A percentile compares a stretch with the other conserved stretches of the same genome.
These are phyloP conservation scores for Chunga burmeisteri DNA, from an alignment of 2,113 vertebrate species.

Conservation along the genomic window DNA sequence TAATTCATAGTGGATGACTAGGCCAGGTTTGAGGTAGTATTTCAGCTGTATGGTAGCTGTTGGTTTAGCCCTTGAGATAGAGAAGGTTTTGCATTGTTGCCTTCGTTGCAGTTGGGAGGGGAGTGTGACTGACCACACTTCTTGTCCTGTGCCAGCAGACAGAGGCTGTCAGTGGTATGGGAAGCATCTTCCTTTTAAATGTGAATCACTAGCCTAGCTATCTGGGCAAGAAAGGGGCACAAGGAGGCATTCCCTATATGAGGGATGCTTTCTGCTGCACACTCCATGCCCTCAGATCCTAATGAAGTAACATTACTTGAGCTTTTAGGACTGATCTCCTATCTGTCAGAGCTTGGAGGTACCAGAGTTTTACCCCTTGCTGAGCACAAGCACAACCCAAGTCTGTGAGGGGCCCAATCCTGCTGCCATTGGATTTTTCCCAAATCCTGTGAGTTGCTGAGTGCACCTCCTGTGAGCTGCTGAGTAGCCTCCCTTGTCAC, in stretches of 20 bases:
- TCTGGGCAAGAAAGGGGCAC: neutral
- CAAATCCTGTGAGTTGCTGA: conserved; percentile 9
- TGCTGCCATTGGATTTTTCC: conserved; percentile 24
- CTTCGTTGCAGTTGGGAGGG: neutral
- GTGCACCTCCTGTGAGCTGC: conserved; percentile 15
- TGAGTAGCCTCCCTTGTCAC: neutral
- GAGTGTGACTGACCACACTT: neutral
- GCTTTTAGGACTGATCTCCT: conserved; percentile 37
- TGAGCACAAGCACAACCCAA: conserved; percentile 17
- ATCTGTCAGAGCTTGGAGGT: neutral
- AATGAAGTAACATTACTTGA: conserved; percentile 59
- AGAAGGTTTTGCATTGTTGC: neutral
- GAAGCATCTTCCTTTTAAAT: conserved; percentile 54
- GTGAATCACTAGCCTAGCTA: conserved; percentile 43
- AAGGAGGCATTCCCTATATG: neutral
- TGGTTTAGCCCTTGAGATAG: neutral
- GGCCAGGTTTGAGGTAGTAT: neutral
- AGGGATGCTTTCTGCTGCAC: neutral
- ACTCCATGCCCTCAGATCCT: neutral
- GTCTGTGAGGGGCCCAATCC: conserved; percentile 17
- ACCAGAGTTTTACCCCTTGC: conserved; percentile 17
- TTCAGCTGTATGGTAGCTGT: neutral
- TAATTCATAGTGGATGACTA: neutral
- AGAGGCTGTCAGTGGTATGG: neutral
- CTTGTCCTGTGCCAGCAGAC: neutral